Conservation (phyloP, 2,113 vertebrate genomes). For the Albula glossodonta region DNA sequence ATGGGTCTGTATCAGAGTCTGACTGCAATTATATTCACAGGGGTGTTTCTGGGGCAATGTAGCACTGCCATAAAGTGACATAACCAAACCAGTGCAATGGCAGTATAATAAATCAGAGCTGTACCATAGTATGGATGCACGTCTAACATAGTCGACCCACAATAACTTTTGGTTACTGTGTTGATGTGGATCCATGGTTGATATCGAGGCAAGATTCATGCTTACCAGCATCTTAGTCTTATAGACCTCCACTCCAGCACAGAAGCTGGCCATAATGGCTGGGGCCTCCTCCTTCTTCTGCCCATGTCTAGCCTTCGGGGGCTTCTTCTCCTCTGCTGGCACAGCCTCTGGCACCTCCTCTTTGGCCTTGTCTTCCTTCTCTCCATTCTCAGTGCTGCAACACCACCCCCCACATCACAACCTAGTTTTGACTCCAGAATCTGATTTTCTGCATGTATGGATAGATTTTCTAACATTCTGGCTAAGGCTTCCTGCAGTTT, state of each 20-base stretch:
- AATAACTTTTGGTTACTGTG: neutral
- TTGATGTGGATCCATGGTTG: neutral
- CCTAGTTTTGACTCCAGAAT: no score
- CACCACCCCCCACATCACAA: neutral
- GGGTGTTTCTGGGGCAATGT: no score
- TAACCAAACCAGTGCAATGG: no score
- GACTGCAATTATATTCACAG: no score
- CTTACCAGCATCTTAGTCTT: conserved; percentile 93
- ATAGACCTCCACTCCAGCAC: conserved; percentile 90
- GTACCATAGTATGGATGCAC: no score
- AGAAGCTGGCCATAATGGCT: conserved; percentile 90
- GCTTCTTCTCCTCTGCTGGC: conserved; percentile 68
- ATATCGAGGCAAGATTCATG: neutral
- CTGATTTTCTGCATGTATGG: no score
- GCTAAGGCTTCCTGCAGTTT: no score
- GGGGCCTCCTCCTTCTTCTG: conserved; percentile 82
- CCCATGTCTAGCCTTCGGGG: conserved; percentile 76
- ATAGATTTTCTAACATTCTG: no score
- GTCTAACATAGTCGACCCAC: no score
- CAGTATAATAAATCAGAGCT: no score
- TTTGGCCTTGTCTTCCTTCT: conserved; percentile 84
- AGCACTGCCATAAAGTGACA: no score
- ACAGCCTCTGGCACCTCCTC: conserved; percentile 55
- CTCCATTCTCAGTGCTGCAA: conserved; percentile 84
- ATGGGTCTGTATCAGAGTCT: no score